Base-by-base conservation (phyloP, 1,140 invertebrate species). In the Drosophila pectinifera region DNA sequence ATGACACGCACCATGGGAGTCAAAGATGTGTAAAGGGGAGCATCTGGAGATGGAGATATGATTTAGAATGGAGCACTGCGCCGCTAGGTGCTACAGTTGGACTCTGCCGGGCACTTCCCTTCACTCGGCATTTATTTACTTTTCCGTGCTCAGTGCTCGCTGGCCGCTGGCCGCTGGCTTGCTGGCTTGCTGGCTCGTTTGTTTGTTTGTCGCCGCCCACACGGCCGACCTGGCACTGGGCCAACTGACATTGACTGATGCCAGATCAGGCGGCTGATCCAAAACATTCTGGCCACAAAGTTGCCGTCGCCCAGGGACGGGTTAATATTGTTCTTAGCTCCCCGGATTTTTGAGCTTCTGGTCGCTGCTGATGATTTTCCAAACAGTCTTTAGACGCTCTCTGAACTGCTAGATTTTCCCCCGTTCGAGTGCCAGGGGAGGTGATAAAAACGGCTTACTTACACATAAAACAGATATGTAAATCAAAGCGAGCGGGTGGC, bases 211-310 rank as follows among this genome's bases (percentile, higher is more conserved):
- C 53, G 73, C 65, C 64, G 54, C 83, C 63, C 84, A 81, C 67
- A 41, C 67, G 26, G 45, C 45, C 55, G 70, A 88, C 65, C 72
- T 89, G 84, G 84, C 84, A 89, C 57, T 83, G 68, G 39, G 84
- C 84, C 84, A 89, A 80, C 84, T 89, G 84, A 89, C 84, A 89
- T 89, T 89, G 84, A 89, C 84, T 89, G 84, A 89, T 89, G 84
- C 84, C 84, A 80, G 85, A 80, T 75, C 57, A 73, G 22, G 65
- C 61, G 31, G 43, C 61, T 36, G 67, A 57, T 62, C 62, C 48
- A 53, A 18, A 68, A 55, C 72, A 68, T 64, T 56, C 59, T 26
- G 53, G 53, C 51, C 43, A 70, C 38, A 53, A 14, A 63, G 58
- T 63, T 67, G 10, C 64, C 64, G 24, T 48, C 36, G 59, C 59